Base-by-base conservation (phyloP, 2,797 vertebrate genomes). In the Oceanodroma leucorhoa region DNA sequence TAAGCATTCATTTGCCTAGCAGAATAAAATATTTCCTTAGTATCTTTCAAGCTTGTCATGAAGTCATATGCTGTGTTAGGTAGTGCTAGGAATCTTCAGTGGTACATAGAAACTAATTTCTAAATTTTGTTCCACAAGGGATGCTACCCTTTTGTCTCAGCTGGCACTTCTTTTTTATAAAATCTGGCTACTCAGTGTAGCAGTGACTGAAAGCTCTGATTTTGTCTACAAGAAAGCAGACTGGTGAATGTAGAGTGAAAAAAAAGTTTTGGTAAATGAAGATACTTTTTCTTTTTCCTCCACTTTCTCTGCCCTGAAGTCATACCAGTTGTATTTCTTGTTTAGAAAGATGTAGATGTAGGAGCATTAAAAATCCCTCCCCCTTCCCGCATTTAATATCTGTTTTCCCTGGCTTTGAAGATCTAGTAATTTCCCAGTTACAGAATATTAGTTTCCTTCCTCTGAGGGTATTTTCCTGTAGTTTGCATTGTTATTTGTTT, bases 381-480 rank as follows among this genome's bases (percentile, higher is more conserved):
- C 58, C 1, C 29, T 65, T 62, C n/a, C 16, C 1, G 0, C 14
- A 13, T 51, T 51, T 75, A 65, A 66, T 82, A 32, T 67, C 77
- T 93, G n/a, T 82, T 95, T 94, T 82, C 34, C 40, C 73, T 94
- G 83, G 45, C 86, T 97, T 92, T 89, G 80, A 94, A 96, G 77
- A 80, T 57, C 7, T 64, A 60, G n/a, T 84, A 79, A 62, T 92
- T 89, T 88, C 55, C 72, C 69, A 61, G 2, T 83, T 66, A 38
- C 17, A 55, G 24, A 91, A 76, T 57, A 73, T 19, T 75, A 36
- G 12, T 95, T 94, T 92, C 57, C 76, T 83, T 70, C 45, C 62
- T 88, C 32, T 77, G 7, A 80, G 54, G 54, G 27, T 90, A 6
- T 92, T 96, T 96, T 75, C 32, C 70, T 65, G 60, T 89, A 79